Evolutionary conservation across 2,888 invertebrate genomes (phyloP).

Genomic region (Hyles lineata): DNA sequence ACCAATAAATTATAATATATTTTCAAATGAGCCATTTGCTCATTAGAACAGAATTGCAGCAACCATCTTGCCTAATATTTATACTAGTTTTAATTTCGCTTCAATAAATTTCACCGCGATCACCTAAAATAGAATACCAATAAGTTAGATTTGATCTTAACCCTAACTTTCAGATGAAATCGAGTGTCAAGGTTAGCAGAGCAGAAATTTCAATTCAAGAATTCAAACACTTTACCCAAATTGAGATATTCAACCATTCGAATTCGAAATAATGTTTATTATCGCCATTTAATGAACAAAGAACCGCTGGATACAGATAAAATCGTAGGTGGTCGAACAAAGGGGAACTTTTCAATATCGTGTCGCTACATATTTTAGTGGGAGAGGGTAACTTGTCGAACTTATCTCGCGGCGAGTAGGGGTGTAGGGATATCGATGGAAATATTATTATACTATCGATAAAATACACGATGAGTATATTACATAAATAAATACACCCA

Average conservation of each 20-base stretch:
- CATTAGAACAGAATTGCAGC: no score
- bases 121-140: no score
- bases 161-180: no score
- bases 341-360: conserved; percentile 78
- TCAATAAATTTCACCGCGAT: no score
- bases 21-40: no score
- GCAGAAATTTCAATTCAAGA: no score
- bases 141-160: no score
- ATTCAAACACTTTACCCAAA: neutral
- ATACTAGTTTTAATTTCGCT: no score
- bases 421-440: conserved; percentile 29
- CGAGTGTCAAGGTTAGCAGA: no score
- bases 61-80: no score
- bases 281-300: conserved; percentile 46
- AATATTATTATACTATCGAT: neutral
- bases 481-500: neutral
- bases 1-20: no score
- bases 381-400: conserved; percentile 77
- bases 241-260: neutral
- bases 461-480: neutral
- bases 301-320: conserved; percentile 53
- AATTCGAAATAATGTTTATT: conserved; percentile 28
- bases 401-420: conserved; percentile 61
- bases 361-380: conserved; percentile 82
- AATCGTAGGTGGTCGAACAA: conserved; percentile 58